Evolutionary conservation across 2,113 vertebrate species (phyloP).

Genomic region (Corydoras maculifer): DNA sequence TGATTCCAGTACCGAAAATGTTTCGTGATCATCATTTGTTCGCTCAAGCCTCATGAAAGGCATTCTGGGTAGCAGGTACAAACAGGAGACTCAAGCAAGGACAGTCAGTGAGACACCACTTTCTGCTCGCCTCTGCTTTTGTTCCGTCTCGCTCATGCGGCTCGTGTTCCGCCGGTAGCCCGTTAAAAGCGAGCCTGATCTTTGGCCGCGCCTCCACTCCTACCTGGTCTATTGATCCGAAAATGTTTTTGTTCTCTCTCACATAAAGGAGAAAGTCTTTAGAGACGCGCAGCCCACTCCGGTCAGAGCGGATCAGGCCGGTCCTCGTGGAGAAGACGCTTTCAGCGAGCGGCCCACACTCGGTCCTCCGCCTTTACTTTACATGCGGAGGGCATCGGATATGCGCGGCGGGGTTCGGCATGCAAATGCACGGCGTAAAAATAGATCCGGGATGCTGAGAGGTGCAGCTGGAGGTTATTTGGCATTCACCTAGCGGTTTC

Average conservation of each 20-base stretch:
- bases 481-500: slow-evolving; percentile 26
- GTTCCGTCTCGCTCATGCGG: background rate
- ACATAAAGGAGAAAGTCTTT: background rate
- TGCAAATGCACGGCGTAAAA: slow-evolving; percentile 57
- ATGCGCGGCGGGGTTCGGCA: slow-evolving; percentile 51
- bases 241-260: slow-evolving; percentile 20
- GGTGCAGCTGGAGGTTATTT: slow-evolving; percentile 43
- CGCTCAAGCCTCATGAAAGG: too few relatives aligned
- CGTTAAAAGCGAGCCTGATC: background rate
- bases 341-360: slow-evolving; percentile 28
- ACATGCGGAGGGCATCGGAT: slow-evolving; percentile 49
- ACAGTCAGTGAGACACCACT: background rate
- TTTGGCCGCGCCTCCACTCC: background rate
- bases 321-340: slow-evolving; percentile 33
- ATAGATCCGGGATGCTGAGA: slow-evolving; percentile 38
- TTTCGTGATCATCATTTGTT: too few relatives aligned
- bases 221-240: slow-evolving; percentile 17
- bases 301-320: background rate
- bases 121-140: background rate
- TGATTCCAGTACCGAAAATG: too few relatives aligned
- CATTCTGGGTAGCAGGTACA: background rate
- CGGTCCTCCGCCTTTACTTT: slow-evolving; percentile 7
- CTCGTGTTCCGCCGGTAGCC: background rate
- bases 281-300: slow-evolving; percentile 13
- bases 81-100: background rate